These are phyloP conservation scores for Borostomias antarcticus DNA, from an alignment of 2,797 vertebrate species.

Conservation along the genomic window DNA sequence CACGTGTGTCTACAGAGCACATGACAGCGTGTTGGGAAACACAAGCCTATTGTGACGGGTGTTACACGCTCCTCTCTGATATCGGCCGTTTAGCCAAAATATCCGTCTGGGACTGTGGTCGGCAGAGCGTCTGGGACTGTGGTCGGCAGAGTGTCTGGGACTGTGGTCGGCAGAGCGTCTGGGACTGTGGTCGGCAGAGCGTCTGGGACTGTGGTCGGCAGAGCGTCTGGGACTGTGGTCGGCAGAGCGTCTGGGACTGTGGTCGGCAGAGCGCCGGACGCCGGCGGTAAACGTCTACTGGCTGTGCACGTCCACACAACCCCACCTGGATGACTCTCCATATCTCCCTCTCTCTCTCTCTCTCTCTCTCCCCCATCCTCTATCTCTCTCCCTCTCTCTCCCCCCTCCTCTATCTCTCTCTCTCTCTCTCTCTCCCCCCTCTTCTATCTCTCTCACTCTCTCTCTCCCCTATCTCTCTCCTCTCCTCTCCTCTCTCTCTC, in stretches of 20 bases:
- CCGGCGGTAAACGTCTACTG: neutral
- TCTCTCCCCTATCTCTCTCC: neutral
- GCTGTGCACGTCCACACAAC: neutral
- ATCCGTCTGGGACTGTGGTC: neutral
- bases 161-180: too few species aligned
- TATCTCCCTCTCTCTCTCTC: neutral
- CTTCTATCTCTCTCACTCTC: neutral
- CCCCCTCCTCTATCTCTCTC: neutral
- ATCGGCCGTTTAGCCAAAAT: constrained; percentile 16
- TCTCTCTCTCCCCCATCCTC: neutral
- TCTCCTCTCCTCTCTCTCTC: neutral
- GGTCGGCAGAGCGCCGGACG: neutral
- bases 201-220: too few species aligned
- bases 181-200: too few species aligned
- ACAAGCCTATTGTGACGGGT: constrained; percentile 16
- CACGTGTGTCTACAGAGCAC: neutral
- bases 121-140: too few species aligned
- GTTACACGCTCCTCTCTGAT: constrained; percentile 13
- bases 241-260: too few species aligned
- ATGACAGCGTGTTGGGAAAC: constrained; percentile 16
- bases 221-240: too few species aligned
- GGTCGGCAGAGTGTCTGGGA: too few species aligned
- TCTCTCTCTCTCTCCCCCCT: neutral
- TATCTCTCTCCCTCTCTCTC: neutral
- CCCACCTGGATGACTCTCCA: neutral